Evolutionary conservation across 2,888 invertebrate genomes (phyloP).

Genomic region (Nephrotoma flavescens): DNA sequence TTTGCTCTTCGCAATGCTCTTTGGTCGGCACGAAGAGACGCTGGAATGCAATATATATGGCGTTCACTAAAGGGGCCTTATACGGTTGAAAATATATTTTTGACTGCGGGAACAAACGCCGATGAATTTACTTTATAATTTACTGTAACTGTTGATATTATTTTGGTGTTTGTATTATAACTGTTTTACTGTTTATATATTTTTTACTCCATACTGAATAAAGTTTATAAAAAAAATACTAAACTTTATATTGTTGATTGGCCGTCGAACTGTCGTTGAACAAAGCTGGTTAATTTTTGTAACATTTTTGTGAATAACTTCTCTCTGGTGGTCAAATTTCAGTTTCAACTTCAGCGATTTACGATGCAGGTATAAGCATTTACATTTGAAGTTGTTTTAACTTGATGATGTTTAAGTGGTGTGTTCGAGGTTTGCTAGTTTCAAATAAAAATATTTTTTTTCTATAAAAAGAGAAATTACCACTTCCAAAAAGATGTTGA

Average conservation of each 20-base stretch:
- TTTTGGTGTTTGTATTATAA: background rate
- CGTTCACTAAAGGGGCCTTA: slow-evolving; percentile 38
- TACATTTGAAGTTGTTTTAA: no score
- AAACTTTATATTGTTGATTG: background rate
- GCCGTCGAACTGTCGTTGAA: no score
- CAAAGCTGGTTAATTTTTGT: no score
- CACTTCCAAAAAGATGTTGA: no score
- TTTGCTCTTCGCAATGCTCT: slow-evolving; percentile 48
- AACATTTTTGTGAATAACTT: no score
- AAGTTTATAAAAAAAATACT: background rate
- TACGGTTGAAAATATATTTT: slow-evolving; percentile 37
- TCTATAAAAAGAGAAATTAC: no score
- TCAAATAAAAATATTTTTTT: no score
- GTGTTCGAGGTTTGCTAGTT: no score
- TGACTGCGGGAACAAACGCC: slow-evolving; percentile 11
- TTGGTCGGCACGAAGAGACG: slow-evolving; percentile 43
- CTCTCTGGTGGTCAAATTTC: no score
- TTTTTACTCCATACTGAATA: background rate
- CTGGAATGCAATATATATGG: slow-evolving; percentile 40
- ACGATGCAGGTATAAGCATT: no score
- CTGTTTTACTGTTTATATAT: background rate
- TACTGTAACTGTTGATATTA: background rate
- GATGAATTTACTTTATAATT: slow-evolving; percentile 2
- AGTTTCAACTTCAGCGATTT: no score
- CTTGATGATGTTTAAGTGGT: no score